These are phyloP conservation scores for Nowickia ferox DNA, from an alignment of 2,888 invertebrate genomes.

Conservation along the genomic window DNA sequence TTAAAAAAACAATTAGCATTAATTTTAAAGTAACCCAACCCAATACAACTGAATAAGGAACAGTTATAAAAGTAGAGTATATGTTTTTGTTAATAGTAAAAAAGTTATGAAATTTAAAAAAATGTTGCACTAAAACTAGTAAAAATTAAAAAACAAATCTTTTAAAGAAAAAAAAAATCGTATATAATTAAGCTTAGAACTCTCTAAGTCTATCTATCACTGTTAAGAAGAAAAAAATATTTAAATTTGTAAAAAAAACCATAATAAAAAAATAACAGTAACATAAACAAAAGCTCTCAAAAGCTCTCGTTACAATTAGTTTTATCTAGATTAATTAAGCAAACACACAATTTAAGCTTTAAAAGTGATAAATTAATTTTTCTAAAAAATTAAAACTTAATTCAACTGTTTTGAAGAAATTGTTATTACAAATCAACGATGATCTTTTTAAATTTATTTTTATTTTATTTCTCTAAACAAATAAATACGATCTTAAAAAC, in stretches of 20 bases:
- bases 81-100: slow-evolving; percentile 55
- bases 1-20: slow-evolving; percentile 47
- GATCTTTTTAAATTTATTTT: neutral
- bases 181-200: slow-evolving; percentile 15
- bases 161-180: slow-evolving; percentile 5
- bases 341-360: slow-evolving; percentile 62
- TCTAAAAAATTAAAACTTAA: slow-evolving; percentile 24
- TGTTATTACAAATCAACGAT: slow-evolving; percentile 17
- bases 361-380: slow-evolving; percentile 66
- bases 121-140: slow-evolving; percentile 41
- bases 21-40: slow-evolving; percentile 39
- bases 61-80: slow-evolving; percentile 8
- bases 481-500: slow-evolving; percentile 28
- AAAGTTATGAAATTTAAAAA: slow-evolving; percentile 51
- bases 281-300: slow-evolving; percentile 35
- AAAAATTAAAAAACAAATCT: slow-evolving; percentile 19
- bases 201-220: neutral
- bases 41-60: slow-evolving; percentile 5
- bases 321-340: slow-evolving; percentile 51
- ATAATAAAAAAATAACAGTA: neutral
- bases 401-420: slow-evolving; percentile 22
- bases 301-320: slow-evolving; percentile 65
- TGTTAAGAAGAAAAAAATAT: neutral
- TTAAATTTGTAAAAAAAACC: slow-evolving; percentile 12
- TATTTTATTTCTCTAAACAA: neutral